Conservation (phyloP, 1,140 invertebrate species). For the Medauroidea extradentata region DNA sequence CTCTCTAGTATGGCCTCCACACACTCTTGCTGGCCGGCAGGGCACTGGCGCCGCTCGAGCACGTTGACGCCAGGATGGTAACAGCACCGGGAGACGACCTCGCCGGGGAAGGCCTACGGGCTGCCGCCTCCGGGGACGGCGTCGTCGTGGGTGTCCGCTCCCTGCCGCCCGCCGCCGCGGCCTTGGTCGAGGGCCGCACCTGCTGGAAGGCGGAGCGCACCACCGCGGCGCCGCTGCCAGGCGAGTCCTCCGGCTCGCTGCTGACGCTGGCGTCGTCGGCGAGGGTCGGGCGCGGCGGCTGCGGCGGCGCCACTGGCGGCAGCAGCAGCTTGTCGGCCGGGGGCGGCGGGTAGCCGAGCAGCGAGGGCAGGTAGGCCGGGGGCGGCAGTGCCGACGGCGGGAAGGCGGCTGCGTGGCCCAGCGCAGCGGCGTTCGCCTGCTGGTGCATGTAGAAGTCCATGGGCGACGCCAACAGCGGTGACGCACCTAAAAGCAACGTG, state of each 20-base stretch:
- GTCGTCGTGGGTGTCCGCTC: neutral
- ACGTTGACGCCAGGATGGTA: slow-evolving; percentile 2
- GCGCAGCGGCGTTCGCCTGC: neutral
- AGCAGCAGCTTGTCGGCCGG: neutral
- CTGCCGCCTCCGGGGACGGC: neutral
- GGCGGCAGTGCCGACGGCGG: neutral
- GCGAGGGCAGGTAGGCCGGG: neutral
- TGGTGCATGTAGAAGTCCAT: slow-evolving; percentile 3
- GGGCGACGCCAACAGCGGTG: too few species aligned
- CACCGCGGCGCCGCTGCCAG: neutral
- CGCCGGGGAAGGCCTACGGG: too few species aligned
- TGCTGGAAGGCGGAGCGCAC: slow-evolving; percentile 14
- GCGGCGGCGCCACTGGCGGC: neutral
- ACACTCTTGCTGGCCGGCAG: slow-evolving; percentile 8
- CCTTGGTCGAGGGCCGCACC: slow-evolving; percentile 5
- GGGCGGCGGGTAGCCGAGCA: slow-evolving; percentile 8
- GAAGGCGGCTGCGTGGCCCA: neutral
- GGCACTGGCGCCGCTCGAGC: neutral
- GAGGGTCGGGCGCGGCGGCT: neutral
- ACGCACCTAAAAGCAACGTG: too few species aligned
- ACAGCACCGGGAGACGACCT: neutral
- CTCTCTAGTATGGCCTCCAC: slow-evolving; percentile 10
- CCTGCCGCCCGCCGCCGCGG: neutral
- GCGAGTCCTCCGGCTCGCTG: neutral
- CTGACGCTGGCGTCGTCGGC: neutral